Base-by-base conservation (phyloP, 2,888 invertebrate species). In the Chrysolina oricalcia region DNA sequence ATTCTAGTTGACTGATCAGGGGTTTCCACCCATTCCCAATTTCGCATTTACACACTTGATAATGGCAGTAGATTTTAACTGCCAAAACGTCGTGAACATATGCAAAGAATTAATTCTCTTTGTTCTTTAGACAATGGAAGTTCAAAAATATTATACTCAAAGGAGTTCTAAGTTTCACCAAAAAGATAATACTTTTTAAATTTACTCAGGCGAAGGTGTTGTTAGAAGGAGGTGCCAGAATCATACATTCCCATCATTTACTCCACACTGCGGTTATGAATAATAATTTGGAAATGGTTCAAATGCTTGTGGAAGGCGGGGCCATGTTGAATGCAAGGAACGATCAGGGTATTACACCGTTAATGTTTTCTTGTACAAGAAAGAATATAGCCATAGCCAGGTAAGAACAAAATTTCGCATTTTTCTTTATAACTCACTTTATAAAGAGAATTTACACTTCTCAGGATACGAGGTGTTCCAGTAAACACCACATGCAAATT, bases 241-340 rank as follows among this genome's bases (percentile, higher is more conserved):
- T 94, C 13, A 92, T 94, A 53, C 93, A 94, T 78, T 92, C 93
- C 0, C 93, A 94, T 85, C 92, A 92, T 86, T 89, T 95, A 53
- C 86, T 95, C 66, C 94, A 95, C 82, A 91, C 91, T 81, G 93
- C 94, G 19, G 91, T 94, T 11, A 88, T 91, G 75, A 91, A 92
- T 82, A 90, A 92, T 82, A 92, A 93, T 87, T 90, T 89, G 68
- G 90, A 91, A 77, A 91, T 93, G 78, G 91, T 91, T 0, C 88
- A 88, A 83, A 87, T 92, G 86, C 88, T 94, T 40, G 88, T 91
- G 8, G 87, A 89, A 66, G 91, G 92, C 72, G 92, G 93, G 2
- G 89, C 90, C 19, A 91, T 92, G 76, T 89, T 93, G 68, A 93
- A 93, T 88, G 87, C 92, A 65, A 90, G 91, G 79, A 92, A 93